A percentile compares a stretch with the other conserved stretches of the same genome.
Conservation (phyloP, 1,140 invertebrate genomes). For the Micrasema minimum region DNA sequence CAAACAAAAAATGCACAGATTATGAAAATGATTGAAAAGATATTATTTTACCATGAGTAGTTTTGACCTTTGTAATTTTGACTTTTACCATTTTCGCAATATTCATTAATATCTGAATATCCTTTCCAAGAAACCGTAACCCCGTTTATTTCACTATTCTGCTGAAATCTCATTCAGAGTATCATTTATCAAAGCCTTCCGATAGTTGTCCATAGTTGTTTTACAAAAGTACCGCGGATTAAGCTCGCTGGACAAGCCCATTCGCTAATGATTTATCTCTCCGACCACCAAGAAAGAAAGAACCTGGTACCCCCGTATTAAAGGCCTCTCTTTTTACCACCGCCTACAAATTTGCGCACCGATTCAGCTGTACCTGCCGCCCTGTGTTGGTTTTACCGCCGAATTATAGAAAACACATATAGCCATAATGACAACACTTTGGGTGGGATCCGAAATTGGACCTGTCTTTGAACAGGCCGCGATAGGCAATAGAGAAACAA, state of each 20-base stretch:
- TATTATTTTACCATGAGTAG: no score
- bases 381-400: constrained; percentile 35
- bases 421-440: constrained; percentile 39
- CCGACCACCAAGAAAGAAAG: constrained; percentile 24
- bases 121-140: no score
- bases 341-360: constrained; percentile 35
- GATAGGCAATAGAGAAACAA: background rate
- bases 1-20: no score
- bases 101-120: no score
- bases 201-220: no score
- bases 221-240: background rate
- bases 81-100: no score
- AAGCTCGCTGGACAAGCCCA: background rate
- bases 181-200: no score
- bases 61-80: no score
- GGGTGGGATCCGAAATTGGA: constrained; percentile 23
- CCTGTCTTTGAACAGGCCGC: background rate
- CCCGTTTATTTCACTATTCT: no score
- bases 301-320: constrained; percentile 3
- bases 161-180: no score
- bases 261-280: constrained; percentile 22
- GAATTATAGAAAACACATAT: constrained; percentile 25
- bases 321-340: constrained; percentile 2
- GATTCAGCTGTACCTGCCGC: constrained; percentile 4
- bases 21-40: no score